Evolutionary conservation across 2,797 vertebrate species (phyloP).

Genomic region (Gymnothorax javanicus): DNA sequence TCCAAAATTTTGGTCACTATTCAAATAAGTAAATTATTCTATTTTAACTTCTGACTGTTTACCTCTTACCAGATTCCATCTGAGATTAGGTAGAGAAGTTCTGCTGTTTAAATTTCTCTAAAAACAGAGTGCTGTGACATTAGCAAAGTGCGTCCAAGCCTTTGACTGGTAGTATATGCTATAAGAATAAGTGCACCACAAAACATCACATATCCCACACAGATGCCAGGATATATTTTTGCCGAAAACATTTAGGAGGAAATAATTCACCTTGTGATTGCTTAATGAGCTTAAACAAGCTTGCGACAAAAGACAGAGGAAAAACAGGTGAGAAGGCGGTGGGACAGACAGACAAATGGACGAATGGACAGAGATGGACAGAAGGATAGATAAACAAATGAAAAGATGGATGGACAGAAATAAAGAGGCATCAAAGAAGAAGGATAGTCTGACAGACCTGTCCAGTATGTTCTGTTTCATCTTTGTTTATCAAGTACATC

Average conservation of each 20-base stretch:
- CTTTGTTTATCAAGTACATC: slow-evolving; percentile 96
- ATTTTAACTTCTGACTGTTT: no score
- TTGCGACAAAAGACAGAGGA: not conserved
- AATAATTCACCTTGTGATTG: not conserved
- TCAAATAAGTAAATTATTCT: no score
- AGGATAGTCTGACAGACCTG: slow-evolving; percentile 72
- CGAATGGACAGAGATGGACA: not conserved
- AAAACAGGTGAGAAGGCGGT: not conserved
- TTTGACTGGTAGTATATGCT: not conserved
- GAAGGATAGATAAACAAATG: not conserved
- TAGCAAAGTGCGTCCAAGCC: no score
- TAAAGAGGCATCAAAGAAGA: no score
- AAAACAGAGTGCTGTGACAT: no score
- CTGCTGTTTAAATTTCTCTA: no score
- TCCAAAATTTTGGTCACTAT: no score
- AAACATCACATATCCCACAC: not conserved
- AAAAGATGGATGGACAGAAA: not conserved
- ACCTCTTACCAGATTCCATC: no score
- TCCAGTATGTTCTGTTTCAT: slow-evolving; percentile 92
- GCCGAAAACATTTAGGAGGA: not conserved
- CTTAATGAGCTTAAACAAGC: not conserved
- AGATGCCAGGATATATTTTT: not conserved
- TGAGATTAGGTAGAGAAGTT: no score
- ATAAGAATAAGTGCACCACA: not conserved
- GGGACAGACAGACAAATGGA: not conserved